Evolutionary conservation across 2,888 invertebrate species (phyloP), one percentile per base, ranked within the genome.

Genomic region (Scaeva pyrastri): DNA sequence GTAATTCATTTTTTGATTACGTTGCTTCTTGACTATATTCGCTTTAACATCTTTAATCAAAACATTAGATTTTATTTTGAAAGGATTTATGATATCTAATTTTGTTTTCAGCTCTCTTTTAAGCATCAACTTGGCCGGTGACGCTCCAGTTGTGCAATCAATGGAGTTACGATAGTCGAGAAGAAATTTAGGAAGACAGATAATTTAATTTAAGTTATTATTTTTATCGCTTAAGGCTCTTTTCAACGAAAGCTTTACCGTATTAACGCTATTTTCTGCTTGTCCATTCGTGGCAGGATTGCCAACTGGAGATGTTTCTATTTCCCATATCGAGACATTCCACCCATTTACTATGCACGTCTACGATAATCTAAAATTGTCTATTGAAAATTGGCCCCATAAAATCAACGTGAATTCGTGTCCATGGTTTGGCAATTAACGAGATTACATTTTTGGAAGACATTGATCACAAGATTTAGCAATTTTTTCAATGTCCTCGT

Each of bases 301-400:
- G 2, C 60, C 60, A 60, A 60, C 60, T 12, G 41, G 60, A 41
- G 39, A 39, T 60, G 60, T 60, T 60, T 60, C 14, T 41, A 12
- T 41, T 41, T 41, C 41, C 41, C 41, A 41, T 41, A 41, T 41
- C 41, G 41, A 41, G 1, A 41, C 41, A 41, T 41, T 41, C 41
- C 10, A 41, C 41, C 41, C 41, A 41, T 41, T 41, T 41, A 12
- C 41, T 41, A 12, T 41, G 41, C 41, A 14, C 41, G 14, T 41
- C 41, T 14, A 41, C 41, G 8, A 39, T 4, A 39, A 39, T 39
- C 8, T 10, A 39, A 39, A 39, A 39, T 39, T 39, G 39, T 10
- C 39, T 39, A 39, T 39, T 39, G 10, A 8, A 39, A 39, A 39
- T 39, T 39, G 39, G 39, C 0, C 88, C 90, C 0, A 12, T 41